Evolutionary conservation across 2,113 vertebrate species (phyloP).

Genomic region (Stomatorhinus ivindoensis): DNA sequence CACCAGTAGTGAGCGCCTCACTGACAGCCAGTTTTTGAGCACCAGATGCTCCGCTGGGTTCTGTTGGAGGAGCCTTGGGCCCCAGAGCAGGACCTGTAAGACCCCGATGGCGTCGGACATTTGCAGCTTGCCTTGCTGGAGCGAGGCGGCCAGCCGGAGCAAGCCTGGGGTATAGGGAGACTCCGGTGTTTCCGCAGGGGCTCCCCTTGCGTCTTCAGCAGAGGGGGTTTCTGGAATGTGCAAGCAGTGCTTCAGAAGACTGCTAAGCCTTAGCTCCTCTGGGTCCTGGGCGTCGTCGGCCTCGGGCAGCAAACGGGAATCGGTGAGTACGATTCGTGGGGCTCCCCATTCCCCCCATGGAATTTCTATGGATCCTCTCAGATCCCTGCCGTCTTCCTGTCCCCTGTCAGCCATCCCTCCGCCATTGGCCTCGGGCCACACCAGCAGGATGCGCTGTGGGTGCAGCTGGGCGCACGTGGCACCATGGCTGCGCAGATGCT

Average conservation of each 20-base stretch:
- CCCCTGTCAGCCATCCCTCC: background rate
- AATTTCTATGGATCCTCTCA: constrained; percentile 18
- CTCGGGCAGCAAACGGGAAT: constrained; percentile 27
- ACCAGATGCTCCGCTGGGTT: constrained; percentile 27
- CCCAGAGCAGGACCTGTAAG: constrained; percentile 75
- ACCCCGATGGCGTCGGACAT: constrained; percentile 38
- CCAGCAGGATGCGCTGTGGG: constrained; percentile 56
- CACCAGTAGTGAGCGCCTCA: constrained; percentile 61
- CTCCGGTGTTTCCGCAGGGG: constrained; percentile 27
- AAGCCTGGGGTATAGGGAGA: constrained; percentile 48
- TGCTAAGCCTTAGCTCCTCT: constrained; percentile 50
- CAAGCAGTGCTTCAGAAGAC: constrained; percentile 57
- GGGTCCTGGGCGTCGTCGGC: constrained; percentile 25
- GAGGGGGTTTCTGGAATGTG: constrained; percentile 27
- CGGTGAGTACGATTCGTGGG: constrained; percentile 58
- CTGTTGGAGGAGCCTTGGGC: constrained; percentile 55
- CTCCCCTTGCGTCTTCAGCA: background rate
- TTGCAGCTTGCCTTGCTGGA: constrained; percentile 39
- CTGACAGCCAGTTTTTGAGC: constrained; percentile 47
- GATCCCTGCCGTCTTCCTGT: background rate
- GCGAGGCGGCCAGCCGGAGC: constrained; percentile 44
- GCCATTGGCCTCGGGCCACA: constrained; percentile 26
- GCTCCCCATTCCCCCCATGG: constrained; percentile 40
- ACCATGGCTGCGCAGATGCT: constrained; percentile 45
- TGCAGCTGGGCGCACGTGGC: constrained; percentile 40